Evolutionary conservation across 2,888 invertebrate genomes (phyloP).

Genomic region (Luperina nickerlii): DNA sequence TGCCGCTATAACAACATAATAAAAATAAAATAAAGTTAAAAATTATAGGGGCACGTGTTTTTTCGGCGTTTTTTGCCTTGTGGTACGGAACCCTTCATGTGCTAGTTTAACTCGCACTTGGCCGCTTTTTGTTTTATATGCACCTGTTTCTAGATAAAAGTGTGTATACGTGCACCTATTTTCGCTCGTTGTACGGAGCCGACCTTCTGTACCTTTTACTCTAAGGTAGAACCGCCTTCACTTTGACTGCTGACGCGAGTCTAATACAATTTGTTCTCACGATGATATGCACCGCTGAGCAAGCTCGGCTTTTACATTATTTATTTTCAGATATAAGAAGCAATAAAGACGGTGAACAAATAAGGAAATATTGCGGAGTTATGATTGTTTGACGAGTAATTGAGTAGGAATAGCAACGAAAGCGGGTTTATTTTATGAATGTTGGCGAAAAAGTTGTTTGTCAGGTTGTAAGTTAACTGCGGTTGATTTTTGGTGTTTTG

Average conservation of each 20-base stretch:
- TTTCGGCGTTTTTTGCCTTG: too few species aligned
- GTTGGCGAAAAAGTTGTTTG: neutral
- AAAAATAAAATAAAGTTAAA: too few species aligned
- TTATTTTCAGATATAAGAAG: constrained; percentile 33
- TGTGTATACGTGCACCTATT: neutral
- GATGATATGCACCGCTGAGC: constrained; percentile 56
- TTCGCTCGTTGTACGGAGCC: rapidly evolving
- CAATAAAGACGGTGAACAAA: constrained; percentile 39
- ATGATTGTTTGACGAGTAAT: constrained; percentile 26
- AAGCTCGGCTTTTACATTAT: constrained; percentile 36
- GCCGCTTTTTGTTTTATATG: too few species aligned
- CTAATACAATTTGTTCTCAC: constrained; percentile 69
- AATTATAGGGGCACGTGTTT: too few species aligned
- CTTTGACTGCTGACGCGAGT: constrained; percentile 61
- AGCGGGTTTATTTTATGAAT: constrained; percentile 1
- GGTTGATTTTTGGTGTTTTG: neutral
- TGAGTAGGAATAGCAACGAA: constrained; percentile 8
- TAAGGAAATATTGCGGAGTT: constrained; percentile 32
- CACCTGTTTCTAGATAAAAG: neutral
- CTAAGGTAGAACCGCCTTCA: neutral
- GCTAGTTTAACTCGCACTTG: too few species aligned
- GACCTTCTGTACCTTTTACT: constrained; percentile 22
- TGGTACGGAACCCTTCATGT: too few species aligned
- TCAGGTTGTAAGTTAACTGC: neutral
- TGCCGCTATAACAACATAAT: too few species aligned